Percentiles rank a stretch among this genome's conserved stretches.
phyloP scores from a whole-genome alignment of 1,140 invertebrate genomes.

The Pogonognathellus flavescens region DNA sequence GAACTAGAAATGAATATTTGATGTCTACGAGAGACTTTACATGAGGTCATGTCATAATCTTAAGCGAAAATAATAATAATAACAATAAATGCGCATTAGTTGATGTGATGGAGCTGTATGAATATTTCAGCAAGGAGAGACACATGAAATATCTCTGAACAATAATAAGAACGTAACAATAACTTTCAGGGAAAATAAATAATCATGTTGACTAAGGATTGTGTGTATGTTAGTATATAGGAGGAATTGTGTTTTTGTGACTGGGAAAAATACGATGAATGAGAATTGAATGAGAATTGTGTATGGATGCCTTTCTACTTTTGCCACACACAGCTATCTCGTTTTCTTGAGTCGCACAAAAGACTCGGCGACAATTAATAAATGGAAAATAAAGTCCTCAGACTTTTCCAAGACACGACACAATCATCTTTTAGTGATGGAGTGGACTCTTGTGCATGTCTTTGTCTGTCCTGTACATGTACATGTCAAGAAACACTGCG shows the following conservation, averaged over 20 bases:
- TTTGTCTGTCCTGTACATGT: background rate
- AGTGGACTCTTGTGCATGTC: slow-evolving; percentile 22
- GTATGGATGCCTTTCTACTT: background rate
- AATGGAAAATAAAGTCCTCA: slow-evolving; percentile 49
- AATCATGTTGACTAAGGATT: background rate
- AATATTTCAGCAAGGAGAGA: background rate
- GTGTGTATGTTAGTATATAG: no score
- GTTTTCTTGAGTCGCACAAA: background rate
- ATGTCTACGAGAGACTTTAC: background rate
- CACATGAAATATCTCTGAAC: no score
- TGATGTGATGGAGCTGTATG: no score
- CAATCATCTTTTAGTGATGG: slow-evolving; percentile 36
- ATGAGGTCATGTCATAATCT: background rate
- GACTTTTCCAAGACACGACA: slow-evolving; percentile 45
- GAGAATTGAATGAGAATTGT: background rate
- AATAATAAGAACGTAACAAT: background rate
- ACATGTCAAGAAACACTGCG: slow-evolving; percentile 20
- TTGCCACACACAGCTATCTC: slow-evolving; percentile 25
- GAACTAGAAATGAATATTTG: background rate
- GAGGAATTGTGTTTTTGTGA: background rate
- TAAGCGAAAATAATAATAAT: slow-evolving; percentile 5
- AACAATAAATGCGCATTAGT: background rate
- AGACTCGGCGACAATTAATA: slow-evolving; percentile 36
- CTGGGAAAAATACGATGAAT: slow-evolving; percentile 17
- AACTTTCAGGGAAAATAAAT: slow-evolving; percentile 14